These are phyloP conservation scores for Kryptopterus vitreolus DNA, from an alignment of 2,797 vertebrate species.

Conservation along the genomic window DNA sequence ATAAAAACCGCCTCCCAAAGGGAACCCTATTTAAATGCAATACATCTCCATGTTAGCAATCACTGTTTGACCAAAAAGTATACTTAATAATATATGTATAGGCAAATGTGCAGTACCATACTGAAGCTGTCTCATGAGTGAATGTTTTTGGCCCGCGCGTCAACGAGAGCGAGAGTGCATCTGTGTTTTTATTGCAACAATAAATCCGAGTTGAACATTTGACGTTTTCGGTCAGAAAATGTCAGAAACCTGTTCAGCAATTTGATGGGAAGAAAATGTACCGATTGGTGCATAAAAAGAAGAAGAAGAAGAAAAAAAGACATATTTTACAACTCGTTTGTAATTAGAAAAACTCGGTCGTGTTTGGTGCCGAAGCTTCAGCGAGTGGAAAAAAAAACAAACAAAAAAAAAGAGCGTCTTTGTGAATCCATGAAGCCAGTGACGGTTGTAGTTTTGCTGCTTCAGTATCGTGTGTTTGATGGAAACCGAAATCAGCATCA, in stretches of 20 bases:
- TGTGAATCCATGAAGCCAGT: constrained; percentile 38
- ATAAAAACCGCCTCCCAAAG: constrained; percentile 68
- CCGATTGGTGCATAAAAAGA: constrained; percentile 11
- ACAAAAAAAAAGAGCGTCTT: constrained; percentile 23
- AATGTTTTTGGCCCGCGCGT: constrained; percentile 51
- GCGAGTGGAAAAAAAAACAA: too few relatives aligned
- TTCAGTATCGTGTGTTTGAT: constrained; percentile 53
- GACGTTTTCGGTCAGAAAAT: constrained; percentile 33
- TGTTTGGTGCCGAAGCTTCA: constrained; percentile 29
- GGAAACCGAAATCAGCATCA: constrained; percentile 66
- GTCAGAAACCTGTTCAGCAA: constrained; percentile 20
- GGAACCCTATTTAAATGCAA: constrained; percentile 75
- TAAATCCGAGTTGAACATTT: constrained; percentile 30
- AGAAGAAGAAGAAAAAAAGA: too few relatives aligned
- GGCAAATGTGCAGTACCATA: constrained; percentile 32
- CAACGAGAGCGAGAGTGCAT: background rate
- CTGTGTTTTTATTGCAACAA: constrained; percentile 27
- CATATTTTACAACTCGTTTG: constrained; percentile 27
- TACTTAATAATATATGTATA: constrained; percentile 45
- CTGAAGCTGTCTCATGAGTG: constrained; percentile 60
- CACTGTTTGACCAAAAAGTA: constrained; percentile 72
- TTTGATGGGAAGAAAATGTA: background rate
- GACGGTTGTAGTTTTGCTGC: constrained; percentile 44
- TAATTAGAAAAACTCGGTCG: constrained; percentile 32
- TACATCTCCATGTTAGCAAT: constrained; percentile 72